Conservation (phyloP, 2,888 invertebrate species). For the Eupithecia pulchellata region DNA sequence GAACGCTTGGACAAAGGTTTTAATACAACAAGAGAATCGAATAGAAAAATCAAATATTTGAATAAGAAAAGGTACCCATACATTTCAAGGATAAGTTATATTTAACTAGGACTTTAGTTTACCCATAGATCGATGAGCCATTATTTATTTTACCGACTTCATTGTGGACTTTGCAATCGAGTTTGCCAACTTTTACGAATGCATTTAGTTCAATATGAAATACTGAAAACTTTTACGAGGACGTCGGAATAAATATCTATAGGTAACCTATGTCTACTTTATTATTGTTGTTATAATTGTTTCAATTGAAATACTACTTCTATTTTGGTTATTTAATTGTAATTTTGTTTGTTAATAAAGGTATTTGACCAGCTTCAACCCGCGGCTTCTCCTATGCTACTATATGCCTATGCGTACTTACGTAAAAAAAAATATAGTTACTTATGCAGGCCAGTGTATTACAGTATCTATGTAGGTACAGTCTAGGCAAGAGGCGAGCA, state of each 20-base stretch:
- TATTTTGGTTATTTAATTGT: too few species aligned
- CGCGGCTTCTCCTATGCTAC: too few species aligned
- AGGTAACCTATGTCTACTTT: neutral
- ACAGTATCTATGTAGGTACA: neutral
- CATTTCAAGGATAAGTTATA: neutral
- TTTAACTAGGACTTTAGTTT: slow-evolving; percentile 5
- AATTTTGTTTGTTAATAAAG: too few species aligned
- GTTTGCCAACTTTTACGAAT: slow-evolving; percentile 16
- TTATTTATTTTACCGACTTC: slow-evolving; percentile 35
- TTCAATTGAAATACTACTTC: too few species aligned
- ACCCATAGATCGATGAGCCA: slow-evolving; percentile 15
- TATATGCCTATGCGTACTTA: too few species aligned
- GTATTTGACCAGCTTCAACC: too few species aligned
- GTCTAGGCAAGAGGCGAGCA: neutral
- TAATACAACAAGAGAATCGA: neutral
- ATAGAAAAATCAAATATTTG: neutral
- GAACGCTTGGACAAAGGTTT: neutral
- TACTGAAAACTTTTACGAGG: neutral
- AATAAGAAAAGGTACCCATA: neutral
- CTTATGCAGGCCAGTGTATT: too few species aligned
- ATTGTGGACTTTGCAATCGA: slow-evolving; percentile 38
- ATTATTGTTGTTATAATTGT: too few species aligned
- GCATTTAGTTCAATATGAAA: neutral
- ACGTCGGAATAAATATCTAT: neutral
- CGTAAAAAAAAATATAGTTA: too few species aligned